phyloP scores from a whole-genome alignment of 2,888 invertebrate genomes.

The Dione vanillae region DNA sequence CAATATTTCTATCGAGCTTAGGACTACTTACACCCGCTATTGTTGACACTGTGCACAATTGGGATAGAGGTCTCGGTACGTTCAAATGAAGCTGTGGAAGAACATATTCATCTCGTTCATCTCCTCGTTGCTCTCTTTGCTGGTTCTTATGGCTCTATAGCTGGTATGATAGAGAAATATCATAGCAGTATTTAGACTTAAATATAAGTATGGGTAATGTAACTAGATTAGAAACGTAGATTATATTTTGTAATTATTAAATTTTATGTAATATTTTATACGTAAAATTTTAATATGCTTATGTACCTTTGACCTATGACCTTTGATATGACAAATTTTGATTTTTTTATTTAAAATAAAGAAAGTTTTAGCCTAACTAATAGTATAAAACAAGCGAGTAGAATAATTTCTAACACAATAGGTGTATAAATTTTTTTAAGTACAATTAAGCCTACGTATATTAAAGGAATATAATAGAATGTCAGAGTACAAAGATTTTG shows the following conservation, averaged over 20 bases:
- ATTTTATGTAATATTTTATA: neutral
- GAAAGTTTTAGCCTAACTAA: too few relatives aligned
- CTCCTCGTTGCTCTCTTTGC: conserved; percentile 70
- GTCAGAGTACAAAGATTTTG: too few relatives aligned
- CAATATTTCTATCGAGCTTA: conserved; percentile 88
- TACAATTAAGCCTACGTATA: too few relatives aligned
- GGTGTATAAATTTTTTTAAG: too few relatives aligned
- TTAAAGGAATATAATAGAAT: too few relatives aligned
- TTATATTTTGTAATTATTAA: neutral
- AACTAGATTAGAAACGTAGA: neutral
- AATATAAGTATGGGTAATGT: neutral
- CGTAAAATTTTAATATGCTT: too few relatives aligned
- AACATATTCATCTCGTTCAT: conserved; percentile 80
- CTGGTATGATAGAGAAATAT: conserved; percentile 66
- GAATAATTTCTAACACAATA: too few relatives aligned
- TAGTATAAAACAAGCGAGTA: too few relatives aligned
- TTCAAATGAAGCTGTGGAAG: conserved; percentile 88
- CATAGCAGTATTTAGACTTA: conserved; percentile 12
- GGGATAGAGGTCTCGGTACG: conserved; percentile 85
- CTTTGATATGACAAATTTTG: too few relatives aligned
- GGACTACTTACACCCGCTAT: conserved; percentile 91
- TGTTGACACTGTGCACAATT: conserved; percentile 88
- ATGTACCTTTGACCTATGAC: too few relatives aligned
- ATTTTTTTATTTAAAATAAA: too few relatives aligned
- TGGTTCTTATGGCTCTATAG: conserved; percentile 73